Conservation (phyloP, 2,888 invertebrate genomes). For the Carabus problematicus region DNA sequence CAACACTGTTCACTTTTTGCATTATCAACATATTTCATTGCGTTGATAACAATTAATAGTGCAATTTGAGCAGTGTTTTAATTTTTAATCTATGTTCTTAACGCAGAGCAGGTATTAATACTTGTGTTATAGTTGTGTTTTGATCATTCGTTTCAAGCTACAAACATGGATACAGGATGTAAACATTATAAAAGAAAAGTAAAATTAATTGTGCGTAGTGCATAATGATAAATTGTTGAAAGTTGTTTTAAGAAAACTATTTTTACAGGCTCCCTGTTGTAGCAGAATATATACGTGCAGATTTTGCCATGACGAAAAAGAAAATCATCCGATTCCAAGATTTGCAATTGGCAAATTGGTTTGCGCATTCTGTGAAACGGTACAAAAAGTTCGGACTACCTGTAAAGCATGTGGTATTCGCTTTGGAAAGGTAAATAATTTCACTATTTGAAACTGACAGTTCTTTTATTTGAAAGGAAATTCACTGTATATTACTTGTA, state of each 20-base stretch:
- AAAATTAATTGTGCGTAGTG: conserved; percentile 40
- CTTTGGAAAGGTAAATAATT: conserved; percentile 79
- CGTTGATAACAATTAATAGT: no score
- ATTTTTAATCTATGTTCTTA: conserved; percentile 7
- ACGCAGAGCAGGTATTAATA: no score
- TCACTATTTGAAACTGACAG: conserved; percentile 38
- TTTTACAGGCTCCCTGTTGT: conserved; percentile 81
- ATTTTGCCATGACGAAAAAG: conserved; percentile 83
- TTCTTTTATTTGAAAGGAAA: conserved; percentile 17
- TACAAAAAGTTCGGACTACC: conserved; percentile 75
- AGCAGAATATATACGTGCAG: conserved; percentile 81
- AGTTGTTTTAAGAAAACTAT: conserved; percentile 18
- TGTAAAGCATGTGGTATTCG: conserved; percentile 73
- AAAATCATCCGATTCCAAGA: conserved; percentile 77
- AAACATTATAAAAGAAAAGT: conserved; percentile 40
- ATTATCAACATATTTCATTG: no score
- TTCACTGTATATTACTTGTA: conserved; percentile 52
- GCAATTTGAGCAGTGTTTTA: background rate
- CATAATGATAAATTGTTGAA: conserved; percentile 7
- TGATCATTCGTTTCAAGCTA: background rate
- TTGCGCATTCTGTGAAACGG: conserved; percentile 75
- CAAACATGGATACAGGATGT: conserved; percentile 34
- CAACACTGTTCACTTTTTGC: no score
- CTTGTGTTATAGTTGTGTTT: background rate
- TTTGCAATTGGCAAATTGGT: conserved; percentile 77